Evolutionary conservation across 37 sponge, comb jelly and placozoan genomes (phyloP), one percentile per base, ranked within the genome.

Genomic region (Ephydatia muelleri): DNA sequence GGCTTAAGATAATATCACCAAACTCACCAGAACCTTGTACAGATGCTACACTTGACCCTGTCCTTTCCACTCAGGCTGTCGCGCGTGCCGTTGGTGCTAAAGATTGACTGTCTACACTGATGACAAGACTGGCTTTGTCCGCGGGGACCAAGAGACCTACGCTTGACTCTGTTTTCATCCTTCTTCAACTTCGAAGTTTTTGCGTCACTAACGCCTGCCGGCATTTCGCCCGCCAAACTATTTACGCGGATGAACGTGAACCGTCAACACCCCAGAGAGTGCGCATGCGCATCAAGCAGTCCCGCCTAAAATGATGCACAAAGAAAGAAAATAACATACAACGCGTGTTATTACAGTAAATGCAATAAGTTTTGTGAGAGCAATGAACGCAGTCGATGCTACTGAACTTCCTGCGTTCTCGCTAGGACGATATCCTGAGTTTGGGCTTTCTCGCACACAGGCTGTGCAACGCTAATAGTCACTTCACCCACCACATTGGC

Each of bases 121-220:
- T 91, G 91, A 67, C 91, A 91, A 0, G 91, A 86, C 64, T 86
- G 87, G 70, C 90, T 85, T 38, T 84, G 89, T 0, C 89, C 89
- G 25, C 84, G 48, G 32, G 70, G 23, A 8, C 28, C 64, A 49
- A 57, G 57, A 57, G 57, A 57, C 57, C 57, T 57, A 1, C 57
- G 57, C 57, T 57, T 57, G 19, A 14, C 57, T 13, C 57, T 57
- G 16, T 57, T 57, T 57, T 57, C 57, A 11, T 57, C 57, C 57
- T 57, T 43, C 43, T 43, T 57, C 19, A 11, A 13, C 19, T 57
- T 57, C 0, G 57, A 14, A 21, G 57, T 11, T 57, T 57, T 57
- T 14, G 57, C 6, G 57, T 21, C 43, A 43, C 43, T n/a, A n/a
- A n/a, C n/a, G n/a, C n/a, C n/a, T n/a, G n/a, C n/a, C n/a, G n/a